Conservation (phyloP, 2,113 vertebrate species). For the Strix uralensis region DNA sequence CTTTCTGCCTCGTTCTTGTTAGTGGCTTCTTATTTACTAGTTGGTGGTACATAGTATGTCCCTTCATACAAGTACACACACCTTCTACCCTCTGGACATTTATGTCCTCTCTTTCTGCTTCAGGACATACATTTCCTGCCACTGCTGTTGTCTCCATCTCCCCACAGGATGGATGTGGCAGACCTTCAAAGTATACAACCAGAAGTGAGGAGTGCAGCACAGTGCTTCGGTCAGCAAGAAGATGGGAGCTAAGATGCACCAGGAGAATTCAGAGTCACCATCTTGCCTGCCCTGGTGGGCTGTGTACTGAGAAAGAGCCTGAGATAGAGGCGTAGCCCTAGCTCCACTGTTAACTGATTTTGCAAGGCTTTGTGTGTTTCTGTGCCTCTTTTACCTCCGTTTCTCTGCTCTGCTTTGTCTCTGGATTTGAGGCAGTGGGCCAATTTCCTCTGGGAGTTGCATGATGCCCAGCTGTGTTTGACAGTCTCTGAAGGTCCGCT, state of each 20-base stretch:
- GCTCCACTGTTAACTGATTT: background rate
- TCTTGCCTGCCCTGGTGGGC: background rate
- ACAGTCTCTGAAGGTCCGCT: rapidly evolving
- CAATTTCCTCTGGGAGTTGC: background rate
- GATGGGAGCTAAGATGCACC: background rate
- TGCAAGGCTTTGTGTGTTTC: background rate
- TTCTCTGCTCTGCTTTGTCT: background rate
- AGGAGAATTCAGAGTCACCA: background rate
- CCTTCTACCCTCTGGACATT: background rate
- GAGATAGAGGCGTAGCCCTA: background rate
- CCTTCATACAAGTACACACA: background rate
- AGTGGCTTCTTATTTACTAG: background rate
- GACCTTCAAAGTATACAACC: background rate
- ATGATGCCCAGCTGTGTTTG: background rate
- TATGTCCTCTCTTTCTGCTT: background rate
- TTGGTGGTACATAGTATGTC: background rate
- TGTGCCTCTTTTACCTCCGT: background rate
- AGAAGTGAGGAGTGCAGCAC: background rate
- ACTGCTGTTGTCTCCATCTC: background rate
- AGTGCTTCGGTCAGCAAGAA: background rate
- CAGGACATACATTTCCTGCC: background rate
- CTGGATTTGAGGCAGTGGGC: background rate
- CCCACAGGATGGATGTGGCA: background rate
- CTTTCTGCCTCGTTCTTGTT: background rate
- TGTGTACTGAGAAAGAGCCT: background rate